A percentile compares a stretch with the other conserved stretches of the same genome.
Evolutionary conservation across 2,888 invertebrate genomes (phyloP).

Genomic region (Tachina lurida): DNA sequence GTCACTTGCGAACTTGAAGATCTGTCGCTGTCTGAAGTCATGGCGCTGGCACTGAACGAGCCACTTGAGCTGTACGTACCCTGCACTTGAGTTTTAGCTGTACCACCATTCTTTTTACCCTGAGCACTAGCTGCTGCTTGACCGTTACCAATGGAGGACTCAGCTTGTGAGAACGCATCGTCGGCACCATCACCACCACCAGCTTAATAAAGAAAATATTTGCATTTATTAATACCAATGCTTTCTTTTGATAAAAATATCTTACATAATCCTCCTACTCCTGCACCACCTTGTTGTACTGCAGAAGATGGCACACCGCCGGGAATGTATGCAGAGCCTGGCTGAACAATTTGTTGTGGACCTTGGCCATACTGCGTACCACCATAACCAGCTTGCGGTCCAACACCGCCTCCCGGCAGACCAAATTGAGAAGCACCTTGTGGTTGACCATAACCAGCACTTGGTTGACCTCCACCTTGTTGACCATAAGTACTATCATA

Average conservation of each 20-base stretch:
- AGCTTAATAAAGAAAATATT: slow-evolving; percentile 31
- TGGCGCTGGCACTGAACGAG: slow-evolving; percentile 92
- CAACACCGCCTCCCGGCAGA: slow-evolving; percentile 39
- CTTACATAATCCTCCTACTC: slow-evolving; percentile 60
- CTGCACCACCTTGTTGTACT: slow-evolving; percentile 35
- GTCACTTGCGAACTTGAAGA: slow-evolving; percentile 86
- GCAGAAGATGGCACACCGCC: slow-evolving; percentile 61
- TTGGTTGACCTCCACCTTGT: slow-evolving; percentile 41
- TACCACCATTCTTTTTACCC: slow-evolving; percentile 89
- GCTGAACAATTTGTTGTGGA: slow-evolving; percentile 63
- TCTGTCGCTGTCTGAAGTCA: slow-evolving; percentile 89
- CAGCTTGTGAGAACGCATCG: slow-evolving; percentile 89
- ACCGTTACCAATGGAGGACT: slow-evolving; percentile 85
- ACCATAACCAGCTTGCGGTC: slow-evolving; percentile 39
- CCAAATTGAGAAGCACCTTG: slow-evolving; percentile 40
- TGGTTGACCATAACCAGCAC: slow-evolving; percentile 47
- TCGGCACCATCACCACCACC: slow-evolving; percentile 82
- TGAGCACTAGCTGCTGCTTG: slow-evolving; percentile 90
- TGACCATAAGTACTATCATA: slow-evolving; percentile 44
- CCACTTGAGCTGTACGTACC: slow-evolving; percentile 91
- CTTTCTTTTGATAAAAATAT: not conserved
- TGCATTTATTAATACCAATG: not conserved
- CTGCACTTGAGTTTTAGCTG: slow-evolving; percentile 91
- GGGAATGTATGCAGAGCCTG: slow-evolving; percentile 45
- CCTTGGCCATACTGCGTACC: slow-evolving; percentile 63